These are phyloP conservation scores for Ophiodon elongatus DNA, from an alignment of 2,113 vertebrate species.

Conservation along the genomic window DNA sequence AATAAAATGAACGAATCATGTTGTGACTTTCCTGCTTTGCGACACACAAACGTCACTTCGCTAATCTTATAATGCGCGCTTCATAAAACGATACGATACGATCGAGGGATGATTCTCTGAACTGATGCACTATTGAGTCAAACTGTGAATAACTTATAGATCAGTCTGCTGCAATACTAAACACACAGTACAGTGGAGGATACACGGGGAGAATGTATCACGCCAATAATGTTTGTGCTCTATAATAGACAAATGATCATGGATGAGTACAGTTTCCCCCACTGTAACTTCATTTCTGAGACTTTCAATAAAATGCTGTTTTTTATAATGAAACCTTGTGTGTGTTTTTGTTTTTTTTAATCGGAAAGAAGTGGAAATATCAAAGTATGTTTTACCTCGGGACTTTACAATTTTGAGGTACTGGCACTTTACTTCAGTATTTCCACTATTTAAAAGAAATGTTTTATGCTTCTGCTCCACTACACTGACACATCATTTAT, in stretches of 20 bases:
- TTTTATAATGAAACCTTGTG: slow-evolving; percentile 22
- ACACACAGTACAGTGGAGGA: slow-evolving; percentile 28
- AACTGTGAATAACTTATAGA: slow-evolving; percentile 76
- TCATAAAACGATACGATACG: slow-evolving; percentile 19
- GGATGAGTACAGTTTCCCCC: slow-evolving; percentile 20
- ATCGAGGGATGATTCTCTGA: slow-evolving; percentile 34
- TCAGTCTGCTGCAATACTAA: slow-evolving; percentile 68
- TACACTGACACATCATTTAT: no score
- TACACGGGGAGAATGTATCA: slow-evolving; percentile 11
- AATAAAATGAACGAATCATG: slow-evolving; percentile 1
- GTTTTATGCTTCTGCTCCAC: background rate
- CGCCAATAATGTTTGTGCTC: slow-evolving; percentile 15
- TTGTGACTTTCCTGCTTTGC: slow-evolving; percentile 21
- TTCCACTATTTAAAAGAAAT: background rate
- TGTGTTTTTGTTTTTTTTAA: background rate
- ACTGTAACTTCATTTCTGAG: slow-evolving; percentile 46
- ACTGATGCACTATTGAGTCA: slow-evolving; percentile 71
- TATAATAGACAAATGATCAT: background rate
- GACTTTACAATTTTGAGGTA: background rate
- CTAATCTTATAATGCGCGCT: slow-evolving; percentile 4
- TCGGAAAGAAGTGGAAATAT: background rate
- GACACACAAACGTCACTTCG: background rate
- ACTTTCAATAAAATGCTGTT: slow-evolving; percentile 64
- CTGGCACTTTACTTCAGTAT: background rate
- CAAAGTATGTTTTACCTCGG: background rate